Evolutionary conservation across 2,797 vertebrate genomes (phyloP), one percentile per base, ranked within the genome.

Genomic region (Pteropus rufus): DNA sequence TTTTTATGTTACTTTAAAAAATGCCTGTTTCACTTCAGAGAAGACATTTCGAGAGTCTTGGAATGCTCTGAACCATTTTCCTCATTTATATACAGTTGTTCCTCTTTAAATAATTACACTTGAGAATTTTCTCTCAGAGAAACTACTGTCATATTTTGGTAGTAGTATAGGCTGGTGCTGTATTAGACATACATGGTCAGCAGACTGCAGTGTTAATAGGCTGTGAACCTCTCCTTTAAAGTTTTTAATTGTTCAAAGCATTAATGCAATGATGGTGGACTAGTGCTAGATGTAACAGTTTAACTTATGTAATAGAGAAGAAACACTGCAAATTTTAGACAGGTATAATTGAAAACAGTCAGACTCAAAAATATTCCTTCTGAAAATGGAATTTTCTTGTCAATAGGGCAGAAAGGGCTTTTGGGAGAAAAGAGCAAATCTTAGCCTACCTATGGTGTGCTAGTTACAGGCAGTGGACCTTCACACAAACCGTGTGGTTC

Each of bases 201-300:
- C 26, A 91, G 82, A 80, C 72, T 90, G 36, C 39, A 72, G 1
- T 67, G 46, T 56, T 93, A 69, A 39, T 21, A 58, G 82, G 16
- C 70, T 3, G 0, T 31, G 80, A 60, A 75, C 23, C 23, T 85
- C 52, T 83, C 64, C 21, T 56, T 80, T 62, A 82, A 56, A 41
- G 60, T 95, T 87, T 88, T 89, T 73, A 90, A 73, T 86, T 64
- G 16, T 94, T 83, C 31, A 77, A 36, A 97, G 91, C 73, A 41
- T 69, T 80, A 58, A 34, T 49, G 10, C 44, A 34, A 2, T 31
- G 26, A 52, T 41, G 7, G 31, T 69, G 29, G 60, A 54, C 26
- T 92, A 76, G 83, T 56, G 60, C 77, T 67, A 67, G 49, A 64
- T 79, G 10, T 3, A 91, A 69, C 34, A 49, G 76, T 93, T 58